A percentile compares a stretch with the other conserved stretches of the same genome.
Conservation (phyloP, 2,888 invertebrate genomes). For the Conistra vaccinii region DNA sequence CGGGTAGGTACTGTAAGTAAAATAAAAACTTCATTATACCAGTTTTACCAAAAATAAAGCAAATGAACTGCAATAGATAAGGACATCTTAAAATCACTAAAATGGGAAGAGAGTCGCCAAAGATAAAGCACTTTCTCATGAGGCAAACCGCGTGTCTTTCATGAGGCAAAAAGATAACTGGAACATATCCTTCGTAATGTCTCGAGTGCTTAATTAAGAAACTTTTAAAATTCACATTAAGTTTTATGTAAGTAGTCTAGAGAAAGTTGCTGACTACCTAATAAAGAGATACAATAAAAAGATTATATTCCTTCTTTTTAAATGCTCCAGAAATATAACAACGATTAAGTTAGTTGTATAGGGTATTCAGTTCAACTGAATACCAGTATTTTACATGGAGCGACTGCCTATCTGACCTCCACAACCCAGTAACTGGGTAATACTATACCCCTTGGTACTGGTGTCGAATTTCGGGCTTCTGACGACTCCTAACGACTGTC, state of each 20-base stretch:
- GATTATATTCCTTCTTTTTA: background rate
- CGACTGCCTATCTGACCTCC: too few species aligned
- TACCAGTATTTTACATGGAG: too few species aligned
- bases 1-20: too few species aligned
- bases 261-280: background rate
- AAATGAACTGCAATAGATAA: too few species aligned
- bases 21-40: background rate
- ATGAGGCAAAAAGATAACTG: conserved; percentile 13
- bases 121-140: background rate
- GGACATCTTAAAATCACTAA: background rate
- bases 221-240: conserved; percentile 49
- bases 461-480: too few species aligned
- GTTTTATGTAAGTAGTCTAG: conserved; percentile 31
- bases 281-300: conserved; percentile 21
- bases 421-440: too few species aligned
- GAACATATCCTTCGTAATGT: background rate
- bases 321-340: background rate
- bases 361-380: too few species aligned
- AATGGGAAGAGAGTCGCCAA: background rate
- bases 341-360: background rate
- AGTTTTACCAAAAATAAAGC: background rate
- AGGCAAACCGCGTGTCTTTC: background rate
- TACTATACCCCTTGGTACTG: too few species aligned
- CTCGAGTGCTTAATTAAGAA: conserved; percentile 37
- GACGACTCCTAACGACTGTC: too few species aligned